phyloP scores from a whole-genome alignment of 2,113 vertebrate genomes.

The Paramormyrops kingsleyae region DNA sequence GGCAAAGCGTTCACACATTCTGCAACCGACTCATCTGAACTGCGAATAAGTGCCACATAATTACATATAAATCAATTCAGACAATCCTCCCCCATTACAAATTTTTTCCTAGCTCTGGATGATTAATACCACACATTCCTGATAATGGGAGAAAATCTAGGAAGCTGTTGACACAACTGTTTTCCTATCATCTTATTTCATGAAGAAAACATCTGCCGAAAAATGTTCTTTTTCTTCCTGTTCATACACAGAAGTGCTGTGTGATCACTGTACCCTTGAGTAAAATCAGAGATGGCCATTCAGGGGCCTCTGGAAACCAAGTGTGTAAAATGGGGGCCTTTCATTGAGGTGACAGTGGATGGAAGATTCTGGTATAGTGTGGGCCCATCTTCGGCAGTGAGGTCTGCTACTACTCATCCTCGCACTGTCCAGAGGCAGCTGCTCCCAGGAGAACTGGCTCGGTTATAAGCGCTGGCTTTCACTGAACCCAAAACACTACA shows the following conservation, averaged over 20 bases:
- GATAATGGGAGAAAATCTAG: background rate
- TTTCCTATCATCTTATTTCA: background rate
- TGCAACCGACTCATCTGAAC: background rate
- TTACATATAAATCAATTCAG: background rate
- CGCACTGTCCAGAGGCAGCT: background rate
- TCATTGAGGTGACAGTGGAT: background rate
- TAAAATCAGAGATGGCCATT: background rate
- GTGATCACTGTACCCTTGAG: background rate
- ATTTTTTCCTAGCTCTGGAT: background rate
- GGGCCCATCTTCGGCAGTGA: background rate
- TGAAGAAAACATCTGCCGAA: background rate
- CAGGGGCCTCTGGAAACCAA: background rate
- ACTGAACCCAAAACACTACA: conserved; percentile 11
- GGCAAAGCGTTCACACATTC: conserved; percentile 1
- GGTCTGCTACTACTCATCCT: background rate
- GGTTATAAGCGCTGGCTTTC: background rate
- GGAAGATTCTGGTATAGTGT: background rate
- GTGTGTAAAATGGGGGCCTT: background rate
- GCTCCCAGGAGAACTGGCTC: background rate
- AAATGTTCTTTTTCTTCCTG: background rate
- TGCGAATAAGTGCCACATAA: background rate
- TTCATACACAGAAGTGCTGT: background rate
- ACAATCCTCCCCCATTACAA: background rate
- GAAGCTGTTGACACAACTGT: background rate
- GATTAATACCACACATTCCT: background rate